Evolutionary conservation across 2,113 vertebrate genomes (phyloP).

Genomic region (Crotophaga sulcirostris): DNA sequence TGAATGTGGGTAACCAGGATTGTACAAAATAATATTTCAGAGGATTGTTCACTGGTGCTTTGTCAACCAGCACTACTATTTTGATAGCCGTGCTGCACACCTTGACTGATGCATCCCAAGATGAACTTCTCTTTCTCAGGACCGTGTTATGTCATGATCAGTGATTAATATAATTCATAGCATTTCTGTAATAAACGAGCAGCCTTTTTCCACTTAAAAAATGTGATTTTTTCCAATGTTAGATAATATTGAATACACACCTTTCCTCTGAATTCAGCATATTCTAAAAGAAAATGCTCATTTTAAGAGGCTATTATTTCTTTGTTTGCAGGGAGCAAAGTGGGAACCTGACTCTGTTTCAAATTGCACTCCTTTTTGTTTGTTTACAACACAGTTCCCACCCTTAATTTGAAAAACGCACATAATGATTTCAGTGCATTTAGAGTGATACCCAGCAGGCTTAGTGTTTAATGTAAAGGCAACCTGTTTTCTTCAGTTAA

Average conservation of each 20-base stretch:
- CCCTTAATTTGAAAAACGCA: background rate
- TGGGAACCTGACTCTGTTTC: background rate
- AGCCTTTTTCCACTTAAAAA: background rate
- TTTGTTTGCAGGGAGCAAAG: background rate
- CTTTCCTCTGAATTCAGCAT: background rate
- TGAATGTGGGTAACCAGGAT: background rate
- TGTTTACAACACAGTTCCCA: background rate
- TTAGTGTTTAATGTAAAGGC: background rate
- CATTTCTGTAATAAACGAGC: background rate
- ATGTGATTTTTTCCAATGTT: background rate
- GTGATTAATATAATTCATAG: background rate
- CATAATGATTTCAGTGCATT: background rate
- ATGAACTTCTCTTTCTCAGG: background rate
- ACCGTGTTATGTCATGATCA: background rate
- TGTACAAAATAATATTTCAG: background rate
- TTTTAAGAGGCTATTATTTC: background rate
- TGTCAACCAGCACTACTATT: background rate
- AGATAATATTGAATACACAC: background rate
- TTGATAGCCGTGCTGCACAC: background rate
- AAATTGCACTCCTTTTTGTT: background rate
- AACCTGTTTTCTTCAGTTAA: background rate
- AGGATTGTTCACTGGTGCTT: background rate
- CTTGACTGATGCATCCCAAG: fast-evolving
- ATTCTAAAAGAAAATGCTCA: background rate
- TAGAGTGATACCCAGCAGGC: background rate